Percentiles rank a stretch among this genome's conserved stretches.
These are phyloP conservation scores for Hyles lineata DNA, from an alignment of 2,888 invertebrate genomes.

Conservation along the genomic window DNA sequence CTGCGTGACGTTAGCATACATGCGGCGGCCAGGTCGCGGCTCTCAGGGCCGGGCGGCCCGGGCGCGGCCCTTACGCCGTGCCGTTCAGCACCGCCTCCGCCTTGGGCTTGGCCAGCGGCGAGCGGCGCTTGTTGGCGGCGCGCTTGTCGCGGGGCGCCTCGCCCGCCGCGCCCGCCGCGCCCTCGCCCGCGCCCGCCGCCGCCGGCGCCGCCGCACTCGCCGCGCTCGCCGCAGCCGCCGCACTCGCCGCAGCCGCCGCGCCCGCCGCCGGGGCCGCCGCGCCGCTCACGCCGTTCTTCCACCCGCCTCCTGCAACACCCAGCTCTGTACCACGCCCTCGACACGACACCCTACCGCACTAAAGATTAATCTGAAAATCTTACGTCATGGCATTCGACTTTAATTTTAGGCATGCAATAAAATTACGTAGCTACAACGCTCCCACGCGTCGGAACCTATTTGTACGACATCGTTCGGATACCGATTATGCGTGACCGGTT, in stretches of 20 bases:
- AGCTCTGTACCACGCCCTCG: background rate
- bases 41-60: constrained; percentile 33
- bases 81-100: constrained; percentile 87
- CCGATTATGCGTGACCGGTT: constrained; percentile 19
- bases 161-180: constrained; percentile 50
- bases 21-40: constrained; percentile 32
- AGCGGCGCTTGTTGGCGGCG: constrained; percentile 59
- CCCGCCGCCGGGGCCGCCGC: constrained; percentile 42
- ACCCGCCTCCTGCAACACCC: constrained; percentile 69
- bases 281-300: constrained; percentile 76
- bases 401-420: constrained; percentile 41
- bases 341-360: background rate
- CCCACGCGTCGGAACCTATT: constrained; percentile 24
- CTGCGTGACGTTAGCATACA: constrained; percentile 24
- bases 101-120: constrained; percentile 82
- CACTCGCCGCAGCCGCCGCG: constrained; percentile 18
- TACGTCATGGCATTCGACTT: constrained; percentile 56
- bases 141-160: constrained; percentile 42
- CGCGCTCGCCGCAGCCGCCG: constrained; percentile 74
- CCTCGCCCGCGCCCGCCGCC: constrained; percentile 42
- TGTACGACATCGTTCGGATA: constrained; percentile 9
- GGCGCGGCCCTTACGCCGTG: constrained; percentile 76
- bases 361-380: constrained; percentile 71
- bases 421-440: background rate
- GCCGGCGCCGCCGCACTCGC: constrained; percentile 49